Evolutionary conservation across 37 sponge, comb jelly and placozoan species (phyloP), one percentile per base, ranked within the genome.

Genomic region (Ephydatia muelleri): DNA sequence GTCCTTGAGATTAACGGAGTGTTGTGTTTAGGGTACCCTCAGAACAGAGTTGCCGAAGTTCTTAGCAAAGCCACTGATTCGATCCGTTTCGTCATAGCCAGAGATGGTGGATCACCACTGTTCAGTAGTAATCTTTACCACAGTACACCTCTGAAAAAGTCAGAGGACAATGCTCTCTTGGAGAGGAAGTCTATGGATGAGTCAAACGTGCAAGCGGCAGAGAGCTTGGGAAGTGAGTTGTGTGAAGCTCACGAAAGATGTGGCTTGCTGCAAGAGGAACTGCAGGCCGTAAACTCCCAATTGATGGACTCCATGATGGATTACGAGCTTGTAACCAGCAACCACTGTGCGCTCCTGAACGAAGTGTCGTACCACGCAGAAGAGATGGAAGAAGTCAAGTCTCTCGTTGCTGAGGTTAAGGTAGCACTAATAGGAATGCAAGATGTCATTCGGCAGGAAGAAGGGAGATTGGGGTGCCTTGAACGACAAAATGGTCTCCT

Each of bases 1-100:
- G 34, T 92, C 16, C 38, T 92, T 39, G 92, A 92, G 67, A 85
- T 92, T 19, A 92, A 87, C 57, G 88, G 92, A 19, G 33, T 77
- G 34, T 34, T 65, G 43, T 92, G 92, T 64, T 81, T 85, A 37
- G 75, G 88, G 47, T 23, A 43, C 11, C 48, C 67, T 29, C 92
- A 84, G 69, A 48, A 32, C n/a, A 72, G 65, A 65, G 92, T 88
- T 31, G 34, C 82, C 6, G 66, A 81, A 27, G 33, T 28, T 8
- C 73, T 92, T 13, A 65, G 84, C 73, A 49, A 82, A 33, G 77
- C 40, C 4, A 35, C 32, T 14, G 92, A 88, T 14, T 76, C 27
- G 34, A 25, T 92, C 22, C 84, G 81, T 37, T 0, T 92, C 37
- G 92, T 88, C 1, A 36, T 87, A 1, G 88, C 92, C 33, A 68